Evolutionary conservation across 2,797 vertebrate genomes (phyloP).

Genomic region (Smutsia gigantea): DNA sequence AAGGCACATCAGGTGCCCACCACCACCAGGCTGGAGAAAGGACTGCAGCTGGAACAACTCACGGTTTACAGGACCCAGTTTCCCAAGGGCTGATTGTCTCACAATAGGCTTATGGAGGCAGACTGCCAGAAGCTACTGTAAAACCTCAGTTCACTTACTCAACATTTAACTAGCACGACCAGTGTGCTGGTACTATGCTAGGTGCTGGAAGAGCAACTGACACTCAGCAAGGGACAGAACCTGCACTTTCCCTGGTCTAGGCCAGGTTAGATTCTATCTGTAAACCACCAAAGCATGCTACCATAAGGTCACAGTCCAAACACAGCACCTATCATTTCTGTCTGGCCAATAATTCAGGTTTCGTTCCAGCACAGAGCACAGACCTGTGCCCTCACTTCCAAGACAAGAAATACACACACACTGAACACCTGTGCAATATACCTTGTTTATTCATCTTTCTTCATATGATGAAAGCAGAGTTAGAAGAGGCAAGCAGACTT

Average conservation of each 20-base stretch:
- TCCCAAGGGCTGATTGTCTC: not conserved
- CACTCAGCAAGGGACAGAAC: not conserved
- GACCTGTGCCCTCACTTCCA: not conserved
- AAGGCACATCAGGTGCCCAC: not conserved
- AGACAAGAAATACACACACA: not conserved
- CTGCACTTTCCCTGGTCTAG: not conserved
- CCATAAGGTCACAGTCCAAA: not conserved
- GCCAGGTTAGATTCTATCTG: not conserved
- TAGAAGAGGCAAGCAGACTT: not conserved
- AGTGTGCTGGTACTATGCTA: not conserved
- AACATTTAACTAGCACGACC: not conserved
- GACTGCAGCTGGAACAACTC: not conserved
- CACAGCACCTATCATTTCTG: too few species aligned
- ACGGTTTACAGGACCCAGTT: rapidly evolving
- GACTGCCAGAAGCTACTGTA: not conserved
- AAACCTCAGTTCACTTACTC: not conserved
- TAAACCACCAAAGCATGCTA: not conserved
- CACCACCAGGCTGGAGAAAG: not conserved
- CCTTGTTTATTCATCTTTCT: not conserved
- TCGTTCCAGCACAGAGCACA: not conserved
- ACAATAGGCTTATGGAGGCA: not conserved
- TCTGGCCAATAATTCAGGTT: not conserved
- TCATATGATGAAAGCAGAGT: not conserved
- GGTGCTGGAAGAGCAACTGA: not conserved
- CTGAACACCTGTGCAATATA: not conserved